Percentiles rank a stretch among this genome's conserved stretches.
phyloP scores from a whole-genome alignment of 2,113 vertebrate genomes.

The Neotoma lepida region DNA sequence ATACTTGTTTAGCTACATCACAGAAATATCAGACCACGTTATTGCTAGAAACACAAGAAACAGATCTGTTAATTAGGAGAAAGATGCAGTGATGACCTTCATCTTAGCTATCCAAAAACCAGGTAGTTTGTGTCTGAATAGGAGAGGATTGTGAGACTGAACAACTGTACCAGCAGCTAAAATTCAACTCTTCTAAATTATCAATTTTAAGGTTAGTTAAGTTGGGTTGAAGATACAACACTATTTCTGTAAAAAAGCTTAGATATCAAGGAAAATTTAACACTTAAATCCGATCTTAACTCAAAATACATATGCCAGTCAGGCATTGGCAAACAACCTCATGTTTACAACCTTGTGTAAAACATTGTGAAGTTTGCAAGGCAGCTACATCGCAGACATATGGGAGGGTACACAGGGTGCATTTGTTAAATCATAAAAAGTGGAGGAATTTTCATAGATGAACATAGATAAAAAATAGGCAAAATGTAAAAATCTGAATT shows the following conservation, averaged over 20 bases:
- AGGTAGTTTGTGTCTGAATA: not conserved
- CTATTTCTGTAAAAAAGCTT: not conserved
- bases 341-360: not conserved
- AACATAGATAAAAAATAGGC: not conserved
- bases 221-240: not conserved
- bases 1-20: not conserved
- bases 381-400: not conserved
- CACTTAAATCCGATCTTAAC: not conserved
- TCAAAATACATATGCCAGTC: not conserved
- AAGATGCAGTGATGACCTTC: not conserved
- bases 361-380: not conserved
- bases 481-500: not conserved
- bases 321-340: not conserved
- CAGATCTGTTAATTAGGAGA: not conserved
- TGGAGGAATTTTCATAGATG: not conserved
- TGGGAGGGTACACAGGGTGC: rapidly evolving
- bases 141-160: not conserved
- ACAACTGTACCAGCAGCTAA: not conserved
- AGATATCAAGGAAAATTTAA: not conserved
- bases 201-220: not conserved
- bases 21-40: not conserved
- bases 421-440: not conserved
- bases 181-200: not conserved
- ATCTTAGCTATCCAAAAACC: not conserved
- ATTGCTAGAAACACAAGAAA: not conserved